Conservation (phyloP, 1,140 invertebrate species). For the Dysdera silvatica region DNA sequence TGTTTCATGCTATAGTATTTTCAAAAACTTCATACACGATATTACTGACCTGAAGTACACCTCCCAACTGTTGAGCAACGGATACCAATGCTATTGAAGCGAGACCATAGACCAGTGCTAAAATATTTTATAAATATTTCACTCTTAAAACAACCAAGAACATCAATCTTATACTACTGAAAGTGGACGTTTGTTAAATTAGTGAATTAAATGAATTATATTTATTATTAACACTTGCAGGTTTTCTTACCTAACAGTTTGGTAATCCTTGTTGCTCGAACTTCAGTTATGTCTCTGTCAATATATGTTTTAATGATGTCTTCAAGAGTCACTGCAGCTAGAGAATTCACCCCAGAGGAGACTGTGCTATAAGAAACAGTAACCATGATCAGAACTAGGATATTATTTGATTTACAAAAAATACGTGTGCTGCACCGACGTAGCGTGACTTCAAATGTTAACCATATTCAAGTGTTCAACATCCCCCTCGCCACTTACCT, state of each 20-base stretch:
- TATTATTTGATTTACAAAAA: too few species aligned
- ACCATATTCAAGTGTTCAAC: too few species aligned
- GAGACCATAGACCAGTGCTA: slow-evolving; percentile 40
- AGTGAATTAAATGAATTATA: neutral
- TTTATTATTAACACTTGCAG: neutral
- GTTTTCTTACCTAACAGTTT: slow-evolving; percentile 21
- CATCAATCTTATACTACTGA: neutral
- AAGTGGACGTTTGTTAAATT: neutral
- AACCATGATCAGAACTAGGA: neutral
- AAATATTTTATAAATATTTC: slow-evolving; percentile 15
- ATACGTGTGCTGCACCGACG: too few species aligned
- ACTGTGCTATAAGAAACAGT: slow-evolving; percentile 59
- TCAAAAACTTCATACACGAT: too few species aligned
- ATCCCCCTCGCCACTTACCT: too few species aligned
- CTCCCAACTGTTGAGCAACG: slow-evolving; percentile 39
- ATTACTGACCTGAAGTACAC: slow-evolving; percentile 40
- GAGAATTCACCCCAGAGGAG: slow-evolving; percentile 79
- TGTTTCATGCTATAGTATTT: too few species aligned
- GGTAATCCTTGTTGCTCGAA: slow-evolving; percentile 53
- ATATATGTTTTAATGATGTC: slow-evolving; percentile 67
- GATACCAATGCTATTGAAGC: slow-evolving; percentile 40
- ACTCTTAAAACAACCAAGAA: neutral
- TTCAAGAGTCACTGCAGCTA: slow-evolving; percentile 80
- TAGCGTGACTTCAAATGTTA: too few species aligned
- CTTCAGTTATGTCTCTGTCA: slow-evolving; percentile 47